Base-by-base conservation (phyloP, 2,888 invertebrate genomes). In the Xestia xanthographa region DNA sequence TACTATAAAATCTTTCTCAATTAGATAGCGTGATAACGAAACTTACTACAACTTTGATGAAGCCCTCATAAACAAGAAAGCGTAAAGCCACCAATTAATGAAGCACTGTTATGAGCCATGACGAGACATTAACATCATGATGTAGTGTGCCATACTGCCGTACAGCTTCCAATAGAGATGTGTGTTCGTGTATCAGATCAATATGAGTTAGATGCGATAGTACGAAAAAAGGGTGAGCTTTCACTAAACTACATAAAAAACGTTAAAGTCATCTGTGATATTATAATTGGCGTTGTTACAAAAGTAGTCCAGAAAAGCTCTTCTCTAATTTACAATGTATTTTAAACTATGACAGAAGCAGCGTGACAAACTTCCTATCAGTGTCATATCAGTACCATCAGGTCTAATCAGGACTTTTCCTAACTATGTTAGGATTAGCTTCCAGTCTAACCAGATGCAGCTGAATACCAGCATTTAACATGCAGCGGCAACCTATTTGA, bases 61-160 rank as follows among this genome's bases (percentile, higher is more conserved):
- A 66, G 50, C 65, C 78, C 76, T 66, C 43, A 9, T 66, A 50
- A 69, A 9, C 14, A 43, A 70, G 58, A 77, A 78, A 78, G 58
- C 62, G 75, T n/a, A 45, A 48, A 53, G 17, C 26, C 29, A 62
- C 20, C 34, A 29, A 43, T 50, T 60, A 50, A 43, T 45, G 45
- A 43, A 50, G 6, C n/a, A 41, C 58, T 41, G 67, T 56, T 77
- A 77, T 77, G 29, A 41, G 67, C 45, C 77, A 12, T 77, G 63
- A 77, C 63, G 45, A 41, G 29, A 22, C 29, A 45, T 63, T 45
- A 38, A 45, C n/a, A 56, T 45, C 45, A 48, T 58, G 38, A 48
- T 58, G 2, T 41, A 53, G 74, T 63, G 62, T 41, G 22, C n/a
- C 41, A 11, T 14, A 65, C 12, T 17, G 63, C 3, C 45, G 14